These are phyloP conservation scores for Dromas ardeola DNA, from an alignment of 2,113 vertebrate species.

Conservation along the genomic window DNA sequence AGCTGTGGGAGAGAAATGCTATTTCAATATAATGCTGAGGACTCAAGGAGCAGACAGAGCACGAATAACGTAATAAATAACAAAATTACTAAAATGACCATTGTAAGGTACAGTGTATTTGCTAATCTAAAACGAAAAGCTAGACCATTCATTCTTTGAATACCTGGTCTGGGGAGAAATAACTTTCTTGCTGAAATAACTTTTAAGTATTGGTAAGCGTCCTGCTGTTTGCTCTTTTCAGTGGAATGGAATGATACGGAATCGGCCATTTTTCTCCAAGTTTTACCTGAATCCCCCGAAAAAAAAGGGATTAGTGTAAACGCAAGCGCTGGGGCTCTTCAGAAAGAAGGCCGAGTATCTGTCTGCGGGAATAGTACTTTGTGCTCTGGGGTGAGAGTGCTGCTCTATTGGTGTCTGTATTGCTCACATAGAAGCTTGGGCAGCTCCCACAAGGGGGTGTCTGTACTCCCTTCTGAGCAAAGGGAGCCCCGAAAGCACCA, in stretches of 20 bases:
- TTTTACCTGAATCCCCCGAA: background rate
- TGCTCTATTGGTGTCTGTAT: accelerated
- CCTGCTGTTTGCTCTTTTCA: background rate
- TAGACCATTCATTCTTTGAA: background rate
- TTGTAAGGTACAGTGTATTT: background rate
- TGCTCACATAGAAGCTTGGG: background rate
- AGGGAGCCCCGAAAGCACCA: background rate
- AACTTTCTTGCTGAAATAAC: background rate
- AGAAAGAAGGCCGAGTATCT: background rate
- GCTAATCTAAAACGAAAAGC: background rate
- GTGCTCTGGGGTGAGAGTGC: background rate
- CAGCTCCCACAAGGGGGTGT: background rate
- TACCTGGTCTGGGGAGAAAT: background rate
- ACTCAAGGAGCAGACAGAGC: background rate
- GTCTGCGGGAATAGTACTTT: background rate
- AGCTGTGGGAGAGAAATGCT: background rate
- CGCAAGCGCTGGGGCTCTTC: background rate
- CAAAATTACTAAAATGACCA: background rate
- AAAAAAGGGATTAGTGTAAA: background rate
- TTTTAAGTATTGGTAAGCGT: background rate
- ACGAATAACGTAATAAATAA: background rate
- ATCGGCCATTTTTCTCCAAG: background rate
- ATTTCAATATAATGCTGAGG: background rate
- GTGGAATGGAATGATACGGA: background rate
- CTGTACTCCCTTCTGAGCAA: background rate